Conservation (phyloP, 1,140 invertebrate species). For the Bombus sibiricus region DNA sequence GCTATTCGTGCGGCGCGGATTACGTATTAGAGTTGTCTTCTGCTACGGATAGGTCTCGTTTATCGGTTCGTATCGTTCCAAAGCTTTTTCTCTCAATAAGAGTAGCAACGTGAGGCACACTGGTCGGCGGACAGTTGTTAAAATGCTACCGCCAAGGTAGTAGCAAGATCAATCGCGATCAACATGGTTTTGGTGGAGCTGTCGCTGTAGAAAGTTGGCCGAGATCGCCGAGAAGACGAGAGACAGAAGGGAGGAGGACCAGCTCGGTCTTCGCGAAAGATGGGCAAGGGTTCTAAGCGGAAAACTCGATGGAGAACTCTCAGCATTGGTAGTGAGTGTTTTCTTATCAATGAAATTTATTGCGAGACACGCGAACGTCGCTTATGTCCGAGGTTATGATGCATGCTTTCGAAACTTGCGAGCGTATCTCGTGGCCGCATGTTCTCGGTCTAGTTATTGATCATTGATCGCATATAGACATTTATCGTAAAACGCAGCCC, state of each 20-base stretch:
- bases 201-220: slow-evolving; percentile 56
- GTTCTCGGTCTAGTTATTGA: slow-evolving; percentile 10
- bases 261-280: slow-evolving; percentile 70
- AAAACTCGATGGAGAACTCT: slow-evolving; percentile 82
- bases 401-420: slow-evolving; percentile 1
- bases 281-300: slow-evolving; percentile 82
- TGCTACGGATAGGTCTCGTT: slow-evolving; percentile 38
- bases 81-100: slow-evolving; percentile 24
- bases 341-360: slow-evolving; percentile 5
- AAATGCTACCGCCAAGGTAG: slow-evolving; percentile 68
- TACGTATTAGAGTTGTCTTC: slow-evolving; percentile 54
- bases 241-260: slow-evolving; percentile 48
- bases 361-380: background rate
- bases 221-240: slow-evolving; percentile 55
- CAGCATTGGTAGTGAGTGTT: slow-evolving; percentile 81
- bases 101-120: background rate
- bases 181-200: slow-evolving; percentile 56
- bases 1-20: slow-evolving; percentile 69
- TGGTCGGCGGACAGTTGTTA: slow-evolving; percentile 30
- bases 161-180: slow-evolving; percentile 39
- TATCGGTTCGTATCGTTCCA: slow-evolving; percentile 14
- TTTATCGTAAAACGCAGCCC: background rate
- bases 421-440: background rate
- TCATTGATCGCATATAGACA: background rate
- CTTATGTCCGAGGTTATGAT: background rate